Evolutionary conservation across 2,797 vertebrate species (phyloP), one percentile per base, ranked within the genome.

Genomic region (Premnoplex brunnescens): DNA sequence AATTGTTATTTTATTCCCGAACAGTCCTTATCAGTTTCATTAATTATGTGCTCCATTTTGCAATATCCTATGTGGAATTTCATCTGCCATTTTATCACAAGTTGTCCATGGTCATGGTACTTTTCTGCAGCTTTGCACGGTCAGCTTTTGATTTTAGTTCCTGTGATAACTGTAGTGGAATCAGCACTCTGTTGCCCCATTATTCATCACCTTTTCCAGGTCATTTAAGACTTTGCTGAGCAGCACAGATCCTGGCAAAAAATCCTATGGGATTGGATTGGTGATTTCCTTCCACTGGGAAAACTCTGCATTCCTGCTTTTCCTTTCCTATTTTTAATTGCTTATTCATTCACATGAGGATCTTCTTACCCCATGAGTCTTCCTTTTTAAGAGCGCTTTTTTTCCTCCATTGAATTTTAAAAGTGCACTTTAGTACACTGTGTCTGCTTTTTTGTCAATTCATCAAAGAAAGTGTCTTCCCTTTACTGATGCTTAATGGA

Each of bases 171-270:
- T 80, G 44, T 22, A 76, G 71, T 87, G 52, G 78, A 85, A 95
- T 91, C 94, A 93, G 93, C 85, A 95, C 23, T 78, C 88, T 91
- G 15, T 75, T 91, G 67, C 63, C 76, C 63, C 69, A 34, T 94
- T 95, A 81, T 86, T 94, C 74, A 90, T 96, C 83, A 86, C 43
- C 82, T 95, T 93, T 94, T 90, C 58, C 85, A 82, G 93, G 88
- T 95, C 83, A 88, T 94, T 91, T 84, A 91, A 91, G 77, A 94
- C 80, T 94, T 91, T 79, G 85, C 95, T 93, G 88, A 95, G 74
- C 59, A 85, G 52, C 79, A 77, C 52, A 81, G 36, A 72, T 84
- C 49, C 20, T 51, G 13, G n/a, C n/a, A 66, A 37, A 37, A 86
- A 73, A 34, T 95, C 73, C 51, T 43, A 5, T 51, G 56, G 69